Evolutionary conservation across 2,888 invertebrate genomes (phyloP), one percentile per base, ranked within the genome.

Genomic region (Drosophila heteroneura): DNA sequence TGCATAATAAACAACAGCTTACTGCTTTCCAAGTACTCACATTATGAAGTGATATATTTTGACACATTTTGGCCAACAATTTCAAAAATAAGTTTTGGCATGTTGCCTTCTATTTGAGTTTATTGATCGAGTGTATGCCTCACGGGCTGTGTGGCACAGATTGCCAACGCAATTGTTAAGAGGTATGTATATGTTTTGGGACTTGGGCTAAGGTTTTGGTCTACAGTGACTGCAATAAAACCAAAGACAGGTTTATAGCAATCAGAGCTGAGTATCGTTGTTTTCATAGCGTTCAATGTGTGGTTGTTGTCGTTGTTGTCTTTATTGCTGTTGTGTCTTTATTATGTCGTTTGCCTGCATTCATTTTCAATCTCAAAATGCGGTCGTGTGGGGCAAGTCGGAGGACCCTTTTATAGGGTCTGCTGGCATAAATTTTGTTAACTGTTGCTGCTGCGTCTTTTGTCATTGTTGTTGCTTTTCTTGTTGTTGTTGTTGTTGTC

Each of bases 281-380:
- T 57, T 68, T 67, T 85, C 80, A 88, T 85, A 78, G 83, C 82
- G 79, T 74, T 79, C 79, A n/a, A 30, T 30, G n/a, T 74, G 65
- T 66, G 26, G 30, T 35, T 30, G 66, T 80, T 85, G 85, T 51
- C n/a, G 47, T 35, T 30, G 47, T 30, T 54, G 65, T 51, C 28
- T 44, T 57, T 82, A 73, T 82, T 67, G 72, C 71, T 67, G 67
- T 74, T 85, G 85, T 82, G 83, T 75, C 89, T 88, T 88, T 85
- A 84, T 84, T 88, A 88, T 84, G 85, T 88, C 85, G 80, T 82
- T 83, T 61, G 64, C 69, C 67, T 81, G 70, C 74, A 83, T 85
- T 73, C 81, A 69, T 60, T 69, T 77, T 79, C 74, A 79, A 79
- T 57, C 56, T 65, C 6, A 44, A 68, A 69, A 62, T 64, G 81